Evolutionary conservation across 2,113 vertebrate genomes (phyloP).

Genomic region (Arizona elegans): DNA sequence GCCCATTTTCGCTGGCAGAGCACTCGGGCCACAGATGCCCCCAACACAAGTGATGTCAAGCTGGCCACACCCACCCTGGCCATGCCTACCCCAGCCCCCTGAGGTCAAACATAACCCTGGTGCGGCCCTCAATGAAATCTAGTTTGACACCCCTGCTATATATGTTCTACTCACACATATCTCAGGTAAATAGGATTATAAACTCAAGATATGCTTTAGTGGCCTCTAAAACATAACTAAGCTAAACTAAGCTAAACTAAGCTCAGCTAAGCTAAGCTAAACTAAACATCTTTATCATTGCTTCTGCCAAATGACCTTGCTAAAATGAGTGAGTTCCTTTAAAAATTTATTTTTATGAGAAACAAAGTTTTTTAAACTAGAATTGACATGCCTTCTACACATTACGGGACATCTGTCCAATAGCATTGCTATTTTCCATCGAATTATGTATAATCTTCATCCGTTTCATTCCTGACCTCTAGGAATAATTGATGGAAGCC

Average conservation of each 20-base stretch:
- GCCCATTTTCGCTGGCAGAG: no score
- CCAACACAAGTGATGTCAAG: no score
- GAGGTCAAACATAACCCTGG: no score
- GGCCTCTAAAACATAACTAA: background rate
- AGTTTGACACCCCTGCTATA: no score
- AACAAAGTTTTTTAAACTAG: background rate
- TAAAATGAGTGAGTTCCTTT: background rate
- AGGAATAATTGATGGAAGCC: background rate
- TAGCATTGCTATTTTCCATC: background rate
- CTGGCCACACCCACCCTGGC: no score
- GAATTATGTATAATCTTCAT: background rate
- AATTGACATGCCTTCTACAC: background rate
- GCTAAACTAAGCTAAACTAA: background rate
- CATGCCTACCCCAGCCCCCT: no score
- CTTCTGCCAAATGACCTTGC: background rate
- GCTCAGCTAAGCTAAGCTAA: background rate
- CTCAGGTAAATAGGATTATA: background rate
- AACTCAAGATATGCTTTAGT: background rate
- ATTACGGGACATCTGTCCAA: background rate
- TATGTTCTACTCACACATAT: background rate
- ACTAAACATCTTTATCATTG: background rate
- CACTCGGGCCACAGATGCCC: no score
- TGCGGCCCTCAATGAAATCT: no score
- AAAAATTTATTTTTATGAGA: background rate
- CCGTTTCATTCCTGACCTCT: background rate